Conservation (phyloP, 1,140 invertebrate genomes). For the Heliconius nattereri region DNA sequence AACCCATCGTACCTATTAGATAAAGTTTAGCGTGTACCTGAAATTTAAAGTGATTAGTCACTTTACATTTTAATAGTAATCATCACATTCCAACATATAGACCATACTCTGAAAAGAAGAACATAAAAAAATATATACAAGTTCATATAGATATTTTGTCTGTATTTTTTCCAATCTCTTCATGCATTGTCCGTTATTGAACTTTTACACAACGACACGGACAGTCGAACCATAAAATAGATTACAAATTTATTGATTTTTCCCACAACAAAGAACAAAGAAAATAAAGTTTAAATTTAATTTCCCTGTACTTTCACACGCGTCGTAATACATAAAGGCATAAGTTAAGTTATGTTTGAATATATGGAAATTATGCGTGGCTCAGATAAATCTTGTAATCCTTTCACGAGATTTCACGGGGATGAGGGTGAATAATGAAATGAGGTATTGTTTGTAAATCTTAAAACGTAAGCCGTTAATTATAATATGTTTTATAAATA, state of each 20-base stretch:
- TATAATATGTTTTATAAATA: slow-evolving; percentile 5
- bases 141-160: not conserved
- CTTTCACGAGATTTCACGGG: slow-evolving; percentile 12
- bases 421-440: slow-evolving; percentile 22
- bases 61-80: no score
- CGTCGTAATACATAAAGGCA: slow-evolving; percentile 6
- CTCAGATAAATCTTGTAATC: slow-evolving; percentile 19
- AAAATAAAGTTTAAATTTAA: slow-evolving; percentile 6
- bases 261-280: slow-evolving; percentile 5
- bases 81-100: no score
- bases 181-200: not conserved
- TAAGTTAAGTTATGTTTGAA: slow-evolving; percentile 17
- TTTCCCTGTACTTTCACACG: not conserved
- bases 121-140: no score
- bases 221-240: slow-evolving; percentile 8
- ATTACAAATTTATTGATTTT: slow-evolving; percentile 12
- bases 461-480: slow-evolving; percentile 11
- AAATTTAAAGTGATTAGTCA: no score
- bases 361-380: slow-evolving; percentile 19
- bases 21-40: no score
- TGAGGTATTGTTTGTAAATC: slow-evolving; percentile 20
- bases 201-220: not conserved
- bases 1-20: no score
- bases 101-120: not conserved
- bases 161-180: not conserved